Evolutionary conservation across 2,113 vertebrate species (phyloP), one percentile per base, ranked within the genome.

Genomic region (Hipposideros armiger): DNA sequence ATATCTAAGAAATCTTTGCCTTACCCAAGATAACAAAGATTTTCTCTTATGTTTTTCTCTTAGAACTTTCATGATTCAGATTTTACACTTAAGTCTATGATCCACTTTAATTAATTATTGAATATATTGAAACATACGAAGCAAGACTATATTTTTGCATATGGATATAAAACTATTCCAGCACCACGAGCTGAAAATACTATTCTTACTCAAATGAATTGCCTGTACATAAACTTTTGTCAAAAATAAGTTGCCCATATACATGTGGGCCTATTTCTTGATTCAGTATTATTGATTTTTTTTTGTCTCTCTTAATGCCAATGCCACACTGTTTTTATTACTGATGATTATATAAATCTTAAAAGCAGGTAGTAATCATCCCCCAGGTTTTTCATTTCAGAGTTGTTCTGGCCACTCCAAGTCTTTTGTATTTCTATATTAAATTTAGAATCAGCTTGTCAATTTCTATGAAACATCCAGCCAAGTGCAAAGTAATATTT

Each of bases 401-500:
- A 86, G 58, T 36, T 69, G 42, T 42, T 54, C 19, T 73, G 26
- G 16, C 16, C 64, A 62, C 19, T 87, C n/a, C 17, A 89, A 78
- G 42, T 88, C 1, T 11, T 95, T 86, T 90, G 42, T 76, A 74
- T 60, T 96, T 95, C 32, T 95, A 13, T 20, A 69, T 69, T 81
- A 74, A 70, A 76, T 69, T 95, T 90, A 86, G 60, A 76, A 47
- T 81, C 36, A 90, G 1, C 5, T 69, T 70, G 22, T 76, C 58
- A 87, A 40, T 90, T 86, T 82, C 52, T 76, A 80, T 58, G 42
- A 81, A 81, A 85, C 90, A 60, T 62, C 42, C 32, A 90, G 69
- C 70, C 19, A 90, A 76, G 32, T 64, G 7, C 6, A 78, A 90
- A 90, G 7, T 82, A 82, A 70, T 87, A 87, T 91, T 74, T 50